Evolutionary conservation across 2,113 vertebrate genomes (phyloP), one percentile per base, ranked within the genome.

Genomic region (Psephotus haematonotus): DNA sequence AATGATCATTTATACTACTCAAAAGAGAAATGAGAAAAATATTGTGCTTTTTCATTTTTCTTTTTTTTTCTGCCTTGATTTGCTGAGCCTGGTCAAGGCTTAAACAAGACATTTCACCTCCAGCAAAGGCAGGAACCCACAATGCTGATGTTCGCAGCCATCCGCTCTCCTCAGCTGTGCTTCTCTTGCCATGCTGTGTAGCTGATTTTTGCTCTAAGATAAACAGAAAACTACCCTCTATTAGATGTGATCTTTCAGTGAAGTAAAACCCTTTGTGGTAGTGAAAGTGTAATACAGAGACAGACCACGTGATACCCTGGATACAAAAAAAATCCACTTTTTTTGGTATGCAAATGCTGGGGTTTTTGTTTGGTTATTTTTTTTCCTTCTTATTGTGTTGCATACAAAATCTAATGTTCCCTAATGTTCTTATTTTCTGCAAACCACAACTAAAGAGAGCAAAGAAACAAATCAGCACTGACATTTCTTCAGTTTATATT

Each of bases 301-400:
- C 3, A 43, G 17, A 72, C 15, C 4, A 50, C 1, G 0, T 55
- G 33, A 72, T 23, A 72, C 8, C 4, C 2, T 0, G 2, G 7
- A 2, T 6, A 33, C 7, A 35, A 63, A 43, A 28, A 24, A 64
- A 59, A 18, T 18, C 9, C 3, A 43, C 7, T 24, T 44, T 12
- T 35, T 4, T 13, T 3, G 50, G 4, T 44, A 19, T n/a, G 22
- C 16, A n/a, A 68, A 41, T 19, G 1, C 1, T 77, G 1, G 4
- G 4, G 23, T n/a, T 59, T 23, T 59, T 52, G 33, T 15, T 59
- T 59, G 20, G 13, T 23, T 59, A 10, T 59, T 59, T 59, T 59
- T 22, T 37, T 59, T 50, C n/a, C n/a, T 53, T 9, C 2, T n/a
- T 6, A n/a, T 7, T 53, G 2, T 50, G 70, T 65, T 8, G 9